Conservation (phyloP, 2,113 vertebrate species). For the Ailuropoda melanoleuca region DNA sequence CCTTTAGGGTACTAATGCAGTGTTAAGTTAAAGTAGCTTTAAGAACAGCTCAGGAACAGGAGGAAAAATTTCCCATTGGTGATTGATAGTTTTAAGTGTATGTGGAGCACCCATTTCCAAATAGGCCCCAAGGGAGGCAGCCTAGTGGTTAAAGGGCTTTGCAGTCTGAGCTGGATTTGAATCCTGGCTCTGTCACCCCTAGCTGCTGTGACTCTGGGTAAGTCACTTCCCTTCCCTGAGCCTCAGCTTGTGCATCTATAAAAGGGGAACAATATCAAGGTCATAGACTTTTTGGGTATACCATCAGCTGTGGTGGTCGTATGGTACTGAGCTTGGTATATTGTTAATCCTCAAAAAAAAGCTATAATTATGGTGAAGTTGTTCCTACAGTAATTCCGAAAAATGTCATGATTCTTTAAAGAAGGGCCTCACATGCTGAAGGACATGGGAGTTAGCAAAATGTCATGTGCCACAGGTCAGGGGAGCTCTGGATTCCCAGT, state of each 20-base stretch:
- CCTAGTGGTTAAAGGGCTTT: not conserved
- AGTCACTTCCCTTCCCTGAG: not conserved
- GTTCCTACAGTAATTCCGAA: not conserved
- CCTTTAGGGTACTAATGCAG: not conserved
- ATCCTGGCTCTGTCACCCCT: not conserved
- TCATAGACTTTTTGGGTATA: not conserved
- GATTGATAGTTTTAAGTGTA: not conserved
- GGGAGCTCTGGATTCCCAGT: not conserved
- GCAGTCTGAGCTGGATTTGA: not conserved
- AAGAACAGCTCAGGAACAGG: not conserved
- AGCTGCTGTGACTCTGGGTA: not conserved
- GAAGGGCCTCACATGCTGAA: not conserved
- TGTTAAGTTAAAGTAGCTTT: not conserved
- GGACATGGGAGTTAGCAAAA: not conserved
- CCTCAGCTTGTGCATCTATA: not conserved
- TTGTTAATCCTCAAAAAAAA: not conserved
- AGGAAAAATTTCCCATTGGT: not conserved
- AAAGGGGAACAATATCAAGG: not conserved
- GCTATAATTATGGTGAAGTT: not conserved
- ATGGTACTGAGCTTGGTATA: not conserved
- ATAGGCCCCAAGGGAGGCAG: not conserved
- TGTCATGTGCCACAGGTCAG: not conserved
- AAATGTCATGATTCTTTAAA: not conserved
- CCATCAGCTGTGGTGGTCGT: not conserved
- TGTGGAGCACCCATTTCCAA: conserved; percentile 43